These are phyloP conservation scores for Atethmia centrago DNA, from an alignment of 2,888 invertebrate genomes.

Conservation along the genomic window DNA sequence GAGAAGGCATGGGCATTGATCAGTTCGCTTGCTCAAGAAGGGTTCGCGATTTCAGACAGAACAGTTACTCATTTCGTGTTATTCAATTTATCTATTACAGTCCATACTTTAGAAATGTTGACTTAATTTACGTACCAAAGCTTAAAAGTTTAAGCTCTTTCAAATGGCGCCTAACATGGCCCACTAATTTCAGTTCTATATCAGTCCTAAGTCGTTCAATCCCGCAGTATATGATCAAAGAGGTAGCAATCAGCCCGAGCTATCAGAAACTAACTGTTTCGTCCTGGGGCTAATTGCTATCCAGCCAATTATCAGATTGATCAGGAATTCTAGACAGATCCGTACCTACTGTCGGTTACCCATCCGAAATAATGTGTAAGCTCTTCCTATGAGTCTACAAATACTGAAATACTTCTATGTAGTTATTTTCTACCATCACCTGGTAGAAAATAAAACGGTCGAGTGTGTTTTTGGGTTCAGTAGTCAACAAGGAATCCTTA, in stretches of 20 bases:
- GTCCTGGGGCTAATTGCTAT: constrained; percentile 36
- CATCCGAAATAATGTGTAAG: not conserved
- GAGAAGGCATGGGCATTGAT: too few relatives aligned
- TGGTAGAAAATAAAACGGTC: not conserved
- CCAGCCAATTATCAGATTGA: constrained; percentile 26
- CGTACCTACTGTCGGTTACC: not conserved
- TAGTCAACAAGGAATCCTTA: too few relatives aligned
- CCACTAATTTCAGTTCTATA: not conserved
- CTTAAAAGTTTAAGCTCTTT: too few relatives aligned
- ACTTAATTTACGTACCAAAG: not conserved
- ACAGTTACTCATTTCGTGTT: not conserved
- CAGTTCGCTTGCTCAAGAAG: too few relatives aligned
- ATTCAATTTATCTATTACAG: not conserved
- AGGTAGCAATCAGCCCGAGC: constrained; percentile 42
- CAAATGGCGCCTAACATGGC: constrained; percentile 19
- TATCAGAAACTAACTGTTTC: constrained; percentile 33
- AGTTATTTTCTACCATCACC: not conserved
- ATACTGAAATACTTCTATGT: not conserved
- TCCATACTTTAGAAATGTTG: too few relatives aligned
- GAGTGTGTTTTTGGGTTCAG: too few relatives aligned
- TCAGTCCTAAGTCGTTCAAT: constrained; percentile 15
- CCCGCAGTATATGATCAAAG: constrained; percentile 28
- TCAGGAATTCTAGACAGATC: constrained; percentile 1
- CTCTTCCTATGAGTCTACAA: not conserved
- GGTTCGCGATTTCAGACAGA: not conserved